A percentile compares a stretch with the other conserved stretches of the same genome.
Conservation (phyloP, 2,113 vertebrate species). For the Nannospalax galili region DNA sequence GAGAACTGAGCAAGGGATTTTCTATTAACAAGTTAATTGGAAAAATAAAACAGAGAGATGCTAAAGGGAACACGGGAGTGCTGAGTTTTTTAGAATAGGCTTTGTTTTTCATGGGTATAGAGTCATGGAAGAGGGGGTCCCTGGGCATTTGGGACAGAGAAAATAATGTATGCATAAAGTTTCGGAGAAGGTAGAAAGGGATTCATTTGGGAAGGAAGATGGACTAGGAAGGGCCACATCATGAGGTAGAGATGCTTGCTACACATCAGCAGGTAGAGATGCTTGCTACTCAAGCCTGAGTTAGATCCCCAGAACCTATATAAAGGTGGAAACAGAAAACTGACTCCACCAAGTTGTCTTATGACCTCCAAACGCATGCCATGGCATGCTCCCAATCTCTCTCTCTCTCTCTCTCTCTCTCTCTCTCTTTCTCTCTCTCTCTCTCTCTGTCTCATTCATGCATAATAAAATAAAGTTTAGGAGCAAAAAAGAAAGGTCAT, state of each 20-base stretch:
- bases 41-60: neutral
- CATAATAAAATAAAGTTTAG: neutral
- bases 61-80: neutral
- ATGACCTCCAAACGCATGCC: neutral
- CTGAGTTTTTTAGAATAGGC: neutral
- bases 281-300: neutral
- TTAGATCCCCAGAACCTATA: too few relatives aligned
- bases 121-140: neutral
- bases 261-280: too few relatives aligned
- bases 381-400: neutral
- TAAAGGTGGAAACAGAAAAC: neutral
- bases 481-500: neutral
- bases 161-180: neutral
- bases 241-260: neutral
- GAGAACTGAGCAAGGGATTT: neutral
- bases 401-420: neutral
- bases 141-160: neutral
- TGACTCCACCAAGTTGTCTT: neutral
- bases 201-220: neutral
- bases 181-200: neutral
- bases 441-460: neutral
- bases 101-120: neutral
- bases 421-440: neutral
- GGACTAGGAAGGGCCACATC: neutral
- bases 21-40: neutral